Evolutionary conservation across 1,140 invertebrate species (phyloP), one percentile per base, ranked within the genome.

Genomic region (Melitaea cinxia): DNA sequence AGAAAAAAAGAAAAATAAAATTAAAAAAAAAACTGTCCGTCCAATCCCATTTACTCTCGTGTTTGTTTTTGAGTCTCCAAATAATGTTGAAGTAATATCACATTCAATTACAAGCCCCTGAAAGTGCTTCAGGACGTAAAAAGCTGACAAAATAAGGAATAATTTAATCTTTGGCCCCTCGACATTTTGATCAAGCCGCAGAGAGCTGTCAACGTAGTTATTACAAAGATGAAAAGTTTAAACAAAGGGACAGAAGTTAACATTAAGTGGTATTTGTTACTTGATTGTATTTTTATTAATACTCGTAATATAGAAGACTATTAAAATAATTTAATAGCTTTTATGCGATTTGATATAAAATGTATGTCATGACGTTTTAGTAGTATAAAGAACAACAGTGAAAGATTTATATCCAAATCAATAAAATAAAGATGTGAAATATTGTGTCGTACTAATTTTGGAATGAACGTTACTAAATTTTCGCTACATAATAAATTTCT

Each of bases 161-260:
- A 69, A 69, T 69, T 63, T 57, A 69, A 69, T 69, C 67, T 63
- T 24, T 35, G 14, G 7, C 50, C 56, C 45, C 67, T 69, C 63
- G 67, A 69, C 67, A 60, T 69, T 69, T 60, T 55, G 59, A 53
- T 62, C 50, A 53, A 56, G 53, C 35, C 47, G 47, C 47, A 35
- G 37, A 54, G 15, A 45, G 15, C 39, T 56, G 53, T 14, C 35
- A 56, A 39, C 53, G 21, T 26, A 56, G 19, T 56, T 42, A 45
- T 57, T 57, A 54, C 52, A 19, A 14, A 17, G 23, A 57, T 57
- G 35, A 57, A n/a, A 57, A 45, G 23, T 57, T 57, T 42, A 57
- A 57, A 57, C 35, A 57, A 24, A 57, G 37, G 37, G 37, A 42
- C 15, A 19, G 14, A 15, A 42, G 15, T 42, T 42, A 42, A 42